Base-by-base conservation (phyloP, 1,140 invertebrate species). In the Agraylea sexmaculata region DNA sequence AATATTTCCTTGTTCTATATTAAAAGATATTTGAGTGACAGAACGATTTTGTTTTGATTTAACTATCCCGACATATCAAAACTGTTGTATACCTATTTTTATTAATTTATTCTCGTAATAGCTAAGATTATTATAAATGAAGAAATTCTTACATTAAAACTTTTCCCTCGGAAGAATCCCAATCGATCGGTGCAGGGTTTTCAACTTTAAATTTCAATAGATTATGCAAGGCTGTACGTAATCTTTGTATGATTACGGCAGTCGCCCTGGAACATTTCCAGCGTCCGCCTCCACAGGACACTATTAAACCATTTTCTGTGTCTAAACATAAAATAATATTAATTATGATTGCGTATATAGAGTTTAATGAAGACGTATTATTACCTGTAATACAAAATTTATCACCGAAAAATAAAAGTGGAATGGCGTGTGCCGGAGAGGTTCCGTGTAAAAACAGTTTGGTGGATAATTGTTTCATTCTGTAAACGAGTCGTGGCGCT, bases 381-480 rank as follows among this genome's bases (percentile, higher is more conserved):
- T 8, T 12, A 49, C 47, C 27, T 27, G 17, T 11, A 20, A 45
- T 36, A 18, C 4, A 21, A 30, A 42, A 46, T 20, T 20, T 42
- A 23, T 50, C 45, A 10, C 64, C 64, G 37, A 68, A 68, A 44
- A 68, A 68, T n/a, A 68, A 34, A 25, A 68, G 42, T 2, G 65
- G 64, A 40, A 66, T 35, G 0, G 64, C 58, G 36, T 65, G 59
- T 19, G 66, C 59, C 2, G 63, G 46, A 1, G 62, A 66, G 2
- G 64, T 57, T 30, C 65, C 62, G 16, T 62, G 49, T 0, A 66
- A 40, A 40, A 53, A 68, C 4, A 64, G 46, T 2, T 59, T 49
- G 0, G 54, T 42, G 0, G 65, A 60, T 4, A 37, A 48, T 22
- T 63, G 64, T 34, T 64, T 64, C n/a, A 64, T 42, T 54, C 60